phyloP scores from a whole-genome alignment of 2,797 vertebrate species.

The Mus caroli region DNA sequence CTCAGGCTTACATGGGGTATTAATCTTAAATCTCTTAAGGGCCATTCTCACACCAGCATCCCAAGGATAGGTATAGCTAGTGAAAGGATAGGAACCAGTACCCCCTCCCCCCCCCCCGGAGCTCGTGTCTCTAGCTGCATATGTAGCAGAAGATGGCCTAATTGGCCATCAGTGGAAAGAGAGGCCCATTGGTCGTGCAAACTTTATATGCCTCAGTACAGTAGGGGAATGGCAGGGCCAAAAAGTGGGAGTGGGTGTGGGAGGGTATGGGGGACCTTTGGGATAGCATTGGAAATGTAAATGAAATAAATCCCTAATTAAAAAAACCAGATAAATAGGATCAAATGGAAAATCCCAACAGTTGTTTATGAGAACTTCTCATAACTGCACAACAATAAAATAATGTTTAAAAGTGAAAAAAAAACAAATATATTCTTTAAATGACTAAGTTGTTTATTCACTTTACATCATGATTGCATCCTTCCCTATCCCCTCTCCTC shows the following conservation, averaged over 20 bases:
- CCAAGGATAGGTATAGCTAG: neutral
- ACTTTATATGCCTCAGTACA: too few relatives aligned
- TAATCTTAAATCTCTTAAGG: neutral
- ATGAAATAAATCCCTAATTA: too few relatives aligned
- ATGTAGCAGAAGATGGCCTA: too few relatives aligned
- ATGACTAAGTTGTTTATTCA: neutral
- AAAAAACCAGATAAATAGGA: constrained; percentile 13
- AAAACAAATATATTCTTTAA: neutral
- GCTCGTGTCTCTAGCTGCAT: too few relatives aligned
- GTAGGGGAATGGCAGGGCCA: too few relatives aligned
- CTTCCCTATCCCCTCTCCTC: neutral
- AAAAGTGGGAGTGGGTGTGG: too few relatives aligned
- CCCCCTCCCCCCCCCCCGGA: too few relatives aligned
- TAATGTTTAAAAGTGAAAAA: neutral
- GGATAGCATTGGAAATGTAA: too few relatives aligned
- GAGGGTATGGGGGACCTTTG: neutral
- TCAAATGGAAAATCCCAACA: constrained; percentile 49
- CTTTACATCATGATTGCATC: neutral
- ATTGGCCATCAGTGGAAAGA: too few relatives aligned
- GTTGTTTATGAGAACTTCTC: constrained; percentile 26
- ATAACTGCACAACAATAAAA: constrained; percentile 47
- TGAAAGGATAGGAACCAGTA: neutral
- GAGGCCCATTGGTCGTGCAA: too few relatives aligned
- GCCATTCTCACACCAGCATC: neutral
- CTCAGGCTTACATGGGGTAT: fast-evolving